These are phyloP conservation scores for Aleiodes testaceus DNA, from an alignment of 2,888 invertebrate genomes.

Conservation along the genomic window DNA sequence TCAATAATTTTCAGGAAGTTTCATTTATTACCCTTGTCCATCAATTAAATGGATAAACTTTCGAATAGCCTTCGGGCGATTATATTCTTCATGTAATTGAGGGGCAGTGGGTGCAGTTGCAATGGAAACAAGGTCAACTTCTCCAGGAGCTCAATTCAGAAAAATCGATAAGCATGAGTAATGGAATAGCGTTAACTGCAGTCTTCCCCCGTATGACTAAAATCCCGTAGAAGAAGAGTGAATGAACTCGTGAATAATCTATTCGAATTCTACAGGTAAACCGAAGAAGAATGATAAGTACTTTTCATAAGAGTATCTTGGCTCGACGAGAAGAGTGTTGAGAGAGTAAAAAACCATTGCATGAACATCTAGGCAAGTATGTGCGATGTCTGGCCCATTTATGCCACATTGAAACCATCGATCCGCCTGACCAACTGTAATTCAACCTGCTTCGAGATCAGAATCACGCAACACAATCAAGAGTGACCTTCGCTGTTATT, in stretches of 20 bases:
- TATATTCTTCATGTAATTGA: conserved; percentile 5
- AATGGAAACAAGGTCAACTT: conserved; percentile 22
- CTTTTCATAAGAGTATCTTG: conserved; percentile 1
- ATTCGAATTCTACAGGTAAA: not conserved
- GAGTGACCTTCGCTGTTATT: conserved; percentile 5
- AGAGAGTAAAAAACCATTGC: conserved; percentile 9
- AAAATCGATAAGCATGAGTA: conserved; percentile 21
- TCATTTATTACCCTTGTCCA: too few relatives aligned
- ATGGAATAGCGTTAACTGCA: not conserved
- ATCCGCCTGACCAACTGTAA: conserved; percentile 21
- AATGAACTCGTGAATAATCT: too few relatives aligned
- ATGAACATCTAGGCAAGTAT: conserved; percentile 18
- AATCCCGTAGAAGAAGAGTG: too few relatives aligned
- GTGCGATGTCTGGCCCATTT: conserved; percentile 29
- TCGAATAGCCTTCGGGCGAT: not conserved
- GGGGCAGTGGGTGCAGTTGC: not conserved
- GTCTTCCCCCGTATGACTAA: not conserved
- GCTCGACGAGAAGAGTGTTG: not conserved
- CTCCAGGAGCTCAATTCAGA: not conserved
- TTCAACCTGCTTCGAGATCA: conserved; percentile 14
- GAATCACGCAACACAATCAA: conserved; percentile 10
- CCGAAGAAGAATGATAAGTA: not conserved
- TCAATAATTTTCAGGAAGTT: too few relatives aligned
- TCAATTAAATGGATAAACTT: too few relatives aligned
- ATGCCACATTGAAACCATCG: conserved; percentile 13